These are phyloP conservation scores for Donacobius atricapilla DNA, from an alignment of 2,113 vertebrate genomes.

Conservation along the genomic window DNA sequence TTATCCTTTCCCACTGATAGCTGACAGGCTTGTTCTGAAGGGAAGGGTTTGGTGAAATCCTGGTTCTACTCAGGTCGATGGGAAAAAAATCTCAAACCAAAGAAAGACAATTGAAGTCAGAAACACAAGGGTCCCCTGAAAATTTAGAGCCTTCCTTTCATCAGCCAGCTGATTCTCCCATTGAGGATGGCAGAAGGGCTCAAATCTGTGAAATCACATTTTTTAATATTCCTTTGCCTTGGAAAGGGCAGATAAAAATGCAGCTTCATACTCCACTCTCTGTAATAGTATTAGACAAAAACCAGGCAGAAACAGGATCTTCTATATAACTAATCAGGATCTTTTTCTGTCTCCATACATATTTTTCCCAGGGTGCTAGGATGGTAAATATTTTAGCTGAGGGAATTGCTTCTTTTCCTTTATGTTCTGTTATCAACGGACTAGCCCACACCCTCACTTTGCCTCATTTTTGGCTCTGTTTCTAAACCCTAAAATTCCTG, in stretches of 20 bases:
- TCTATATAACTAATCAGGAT: slow-evolving; percentile 30
- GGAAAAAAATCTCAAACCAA: neutral
- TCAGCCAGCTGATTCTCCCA: neutral
- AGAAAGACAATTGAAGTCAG: neutral
- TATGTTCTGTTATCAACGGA: slow-evolving; percentile 45
- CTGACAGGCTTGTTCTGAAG: neutral
- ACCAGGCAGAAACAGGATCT: slow-evolving; percentile 21
- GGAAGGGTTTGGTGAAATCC: neutral
- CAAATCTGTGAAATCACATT: neutral
- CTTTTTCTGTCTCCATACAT: slow-evolving; percentile 36
- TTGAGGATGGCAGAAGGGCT: neutral
- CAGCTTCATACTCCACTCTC: neutral
- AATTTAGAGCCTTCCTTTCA: neutral
- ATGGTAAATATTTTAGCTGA: slow-evolving; percentile 64
- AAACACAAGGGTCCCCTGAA: neutral
- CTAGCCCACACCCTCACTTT: slow-evolving; percentile 56
- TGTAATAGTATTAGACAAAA: neutral
- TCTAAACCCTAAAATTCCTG: slow-evolving; percentile 65
- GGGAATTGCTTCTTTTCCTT: slow-evolving; percentile 52
- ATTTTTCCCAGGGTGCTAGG: slow-evolving; percentile 60
- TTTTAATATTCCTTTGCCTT: neutral
- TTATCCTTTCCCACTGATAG: neutral
- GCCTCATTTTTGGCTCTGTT: slow-evolving; percentile 64
- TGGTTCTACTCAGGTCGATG: neutral
- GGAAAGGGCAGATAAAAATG: slow-evolving; percentile 8